Conservation (phyloP, 2,888 invertebrate species). For the Caenorhabditis panamensis region DNA sequence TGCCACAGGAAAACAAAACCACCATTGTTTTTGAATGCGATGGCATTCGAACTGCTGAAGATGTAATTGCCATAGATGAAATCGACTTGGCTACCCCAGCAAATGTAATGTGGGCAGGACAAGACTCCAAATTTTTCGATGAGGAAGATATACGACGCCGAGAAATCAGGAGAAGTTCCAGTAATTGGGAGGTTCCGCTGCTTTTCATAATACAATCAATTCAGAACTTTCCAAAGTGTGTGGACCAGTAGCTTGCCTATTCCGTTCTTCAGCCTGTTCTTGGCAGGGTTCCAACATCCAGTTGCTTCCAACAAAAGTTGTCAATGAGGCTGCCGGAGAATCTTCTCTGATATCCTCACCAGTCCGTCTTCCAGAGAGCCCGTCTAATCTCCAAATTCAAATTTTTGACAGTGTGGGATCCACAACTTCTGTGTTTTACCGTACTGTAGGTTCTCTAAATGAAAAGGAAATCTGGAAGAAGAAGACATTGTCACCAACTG, state of each 20-base stretch:
- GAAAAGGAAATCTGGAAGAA: constrained; percentile 35
- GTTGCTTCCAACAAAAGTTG: constrained; percentile 37
- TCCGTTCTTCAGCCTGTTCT: constrained; percentile 21
- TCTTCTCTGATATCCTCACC: constrained; percentile 29
- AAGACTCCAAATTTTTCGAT: constrained; percentile 54
- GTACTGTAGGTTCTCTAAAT: constrained; percentile 33
- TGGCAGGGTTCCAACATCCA: constrained; percentile 49
- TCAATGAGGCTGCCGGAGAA: constrained; percentile 51
- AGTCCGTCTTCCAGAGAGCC: constrained; percentile 19
- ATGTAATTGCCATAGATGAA: constrained; percentile 55
- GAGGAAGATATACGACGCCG: constrained; percentile 42
- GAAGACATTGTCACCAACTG: not conserved
- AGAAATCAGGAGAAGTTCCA: constrained; percentile 42
- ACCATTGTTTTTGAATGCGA: constrained; percentile 34
- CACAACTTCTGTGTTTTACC: constrained; percentile 21
- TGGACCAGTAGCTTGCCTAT: constrained; percentile 28
- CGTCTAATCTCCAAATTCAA: constrained; percentile 33
- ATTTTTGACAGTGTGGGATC: constrained; percentile 42
- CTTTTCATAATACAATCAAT: not conserved
- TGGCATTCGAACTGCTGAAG: constrained; percentile 40
- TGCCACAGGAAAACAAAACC: constrained; percentile 11
- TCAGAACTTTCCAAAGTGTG: constrained; percentile 28
- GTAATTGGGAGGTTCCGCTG: constrained; percentile 20
- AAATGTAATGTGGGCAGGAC: constrained; percentile 48
- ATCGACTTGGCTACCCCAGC: constrained; percentile 39